Evolutionary conservation across 2,797 vertebrate species (phyloP).

Genomic region (Helicolenus hilgendorfi): DNA sequence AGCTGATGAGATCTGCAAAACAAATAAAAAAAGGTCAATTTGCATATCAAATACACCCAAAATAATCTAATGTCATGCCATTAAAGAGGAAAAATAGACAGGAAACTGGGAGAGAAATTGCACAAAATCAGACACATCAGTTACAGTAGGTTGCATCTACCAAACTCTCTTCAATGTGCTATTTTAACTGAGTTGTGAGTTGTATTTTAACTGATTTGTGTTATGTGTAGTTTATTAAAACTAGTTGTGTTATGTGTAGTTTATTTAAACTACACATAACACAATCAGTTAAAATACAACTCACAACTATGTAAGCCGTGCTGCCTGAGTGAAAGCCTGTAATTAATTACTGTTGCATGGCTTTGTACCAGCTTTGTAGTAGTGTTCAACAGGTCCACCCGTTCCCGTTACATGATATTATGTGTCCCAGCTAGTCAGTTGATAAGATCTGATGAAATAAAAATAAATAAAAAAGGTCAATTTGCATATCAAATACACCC

Average conservation of each 20-base stretch:
- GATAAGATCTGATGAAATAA: neutral
- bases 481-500: slow-evolving; percentile 43
- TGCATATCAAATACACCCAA: slow-evolving; percentile 33
- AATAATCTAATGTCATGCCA: slow-evolving; percentile 13
- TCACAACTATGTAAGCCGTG: neutral
- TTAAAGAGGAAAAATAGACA: slow-evolving; percentile 35
- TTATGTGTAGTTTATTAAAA: too few species aligned
- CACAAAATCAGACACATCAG: neutral
- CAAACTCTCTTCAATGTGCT: neutral
- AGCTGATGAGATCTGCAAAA: neutral
- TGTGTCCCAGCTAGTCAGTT: neutral
- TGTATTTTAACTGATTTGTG: neutral
- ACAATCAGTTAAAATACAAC: too few species aligned
- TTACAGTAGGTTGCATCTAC: neutral
- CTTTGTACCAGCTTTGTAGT: neutral
- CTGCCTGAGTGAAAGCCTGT: neutral
- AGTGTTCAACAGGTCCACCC: slow-evolving; percentile 31
- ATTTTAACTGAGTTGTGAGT: too few species aligned
- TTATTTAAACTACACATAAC: too few species aligned
- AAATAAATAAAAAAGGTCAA: neutral
- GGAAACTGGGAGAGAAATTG: neutral
- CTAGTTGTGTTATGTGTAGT: too few species aligned
- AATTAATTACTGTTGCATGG: neutral
- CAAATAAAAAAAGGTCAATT: slow-evolving; percentile 7
- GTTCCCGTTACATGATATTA: neutral